Conservation (phyloP, 2,888 invertebrate genomes). For the Lampropteryx suffumata region DNA sequence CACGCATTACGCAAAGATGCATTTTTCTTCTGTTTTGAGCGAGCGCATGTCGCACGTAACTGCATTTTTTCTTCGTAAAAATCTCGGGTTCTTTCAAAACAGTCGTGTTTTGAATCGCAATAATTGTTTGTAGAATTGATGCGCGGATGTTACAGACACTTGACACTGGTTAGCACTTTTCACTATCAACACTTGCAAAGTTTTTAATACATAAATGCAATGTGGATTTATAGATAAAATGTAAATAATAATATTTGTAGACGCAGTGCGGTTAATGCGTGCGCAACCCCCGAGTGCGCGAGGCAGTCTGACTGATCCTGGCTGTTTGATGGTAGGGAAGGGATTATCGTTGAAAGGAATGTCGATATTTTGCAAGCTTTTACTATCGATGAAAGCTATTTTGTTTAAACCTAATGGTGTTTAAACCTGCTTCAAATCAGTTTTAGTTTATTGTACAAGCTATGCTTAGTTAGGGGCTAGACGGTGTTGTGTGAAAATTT, state of each 20-base stretch:
- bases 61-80: constrained; percentile 17
- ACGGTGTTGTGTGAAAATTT: too few species aligned
- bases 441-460: too few species aligned
- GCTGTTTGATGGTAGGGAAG: not conserved
- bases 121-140: constrained; percentile 27
- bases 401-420: not conserved
- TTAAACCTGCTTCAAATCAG: not conserved
- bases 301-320: constrained; percentile 32
- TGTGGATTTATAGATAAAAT: constrained; percentile 12
- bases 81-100: constrained; percentile 12
- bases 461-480: too few species aligned
- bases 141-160: constrained; percentile 20
- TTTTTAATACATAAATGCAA: constrained; percentile 24
- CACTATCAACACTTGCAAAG: constrained; percentile 11
- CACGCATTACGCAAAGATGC: constrained; percentile 8
- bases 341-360: constrained; percentile 1
- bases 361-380: constrained; percentile 8
- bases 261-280: constrained; percentile 33
- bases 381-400: not conserved
- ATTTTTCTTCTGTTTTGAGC: not conserved
- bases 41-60: constrained; percentile 7
- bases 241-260: constrained; percentile 21
- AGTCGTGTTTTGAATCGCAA: constrained; percentile 7
- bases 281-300: constrained; percentile 38
- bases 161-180: constrained; percentile 8